A percentile compares a stretch with the other conserved stretches of the same genome.
phyloP scores from a whole-genome alignment of 2,113 vertebrate species.

The Bujurquina vittata region DNA sequence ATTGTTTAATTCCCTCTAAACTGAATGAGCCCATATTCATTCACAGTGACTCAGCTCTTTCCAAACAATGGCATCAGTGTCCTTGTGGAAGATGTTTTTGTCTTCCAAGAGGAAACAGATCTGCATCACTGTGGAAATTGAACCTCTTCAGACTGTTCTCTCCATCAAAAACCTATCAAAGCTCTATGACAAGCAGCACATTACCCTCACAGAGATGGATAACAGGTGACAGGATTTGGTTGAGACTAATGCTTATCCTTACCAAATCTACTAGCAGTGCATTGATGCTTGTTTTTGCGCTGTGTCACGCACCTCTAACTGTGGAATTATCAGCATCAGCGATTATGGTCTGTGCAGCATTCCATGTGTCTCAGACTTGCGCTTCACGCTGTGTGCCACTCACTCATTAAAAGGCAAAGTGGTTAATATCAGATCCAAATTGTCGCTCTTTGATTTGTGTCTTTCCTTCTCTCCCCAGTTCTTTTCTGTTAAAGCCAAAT shows the following conservation, averaged over 20 bases:
- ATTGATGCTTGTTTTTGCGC: neutral
- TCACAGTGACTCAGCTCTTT: neutral
- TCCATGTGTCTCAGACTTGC: neutral
- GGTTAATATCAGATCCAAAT: neutral
- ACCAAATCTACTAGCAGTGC: neutral
- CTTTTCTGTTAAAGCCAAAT: neutral
- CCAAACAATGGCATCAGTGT: neutral
- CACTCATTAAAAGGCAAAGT: neutral
- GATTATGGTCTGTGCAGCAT: neutral
- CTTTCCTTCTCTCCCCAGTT: neutral
- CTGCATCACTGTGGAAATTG: constrained; percentile 17
- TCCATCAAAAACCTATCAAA: constrained; percentile 45
- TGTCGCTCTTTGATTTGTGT: neutral
- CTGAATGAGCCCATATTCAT: neutral
- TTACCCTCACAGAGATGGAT: constrained; percentile 29
- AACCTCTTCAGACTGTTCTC: constrained; percentile 30
- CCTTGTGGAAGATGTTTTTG: constrained; percentile 10
- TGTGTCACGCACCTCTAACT: neutral
- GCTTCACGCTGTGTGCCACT: neutral
- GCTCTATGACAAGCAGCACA: constrained; percentile 26
- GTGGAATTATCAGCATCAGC: neutral
- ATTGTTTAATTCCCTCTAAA: neutral
- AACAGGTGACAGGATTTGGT: constrained; percentile 28
- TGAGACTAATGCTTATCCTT: constrained; percentile 9
- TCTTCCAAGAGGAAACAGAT: constrained; percentile 19